Conservation (phyloP, 2,888 invertebrate genomes). For the Therioaphis trifolii region DNA sequence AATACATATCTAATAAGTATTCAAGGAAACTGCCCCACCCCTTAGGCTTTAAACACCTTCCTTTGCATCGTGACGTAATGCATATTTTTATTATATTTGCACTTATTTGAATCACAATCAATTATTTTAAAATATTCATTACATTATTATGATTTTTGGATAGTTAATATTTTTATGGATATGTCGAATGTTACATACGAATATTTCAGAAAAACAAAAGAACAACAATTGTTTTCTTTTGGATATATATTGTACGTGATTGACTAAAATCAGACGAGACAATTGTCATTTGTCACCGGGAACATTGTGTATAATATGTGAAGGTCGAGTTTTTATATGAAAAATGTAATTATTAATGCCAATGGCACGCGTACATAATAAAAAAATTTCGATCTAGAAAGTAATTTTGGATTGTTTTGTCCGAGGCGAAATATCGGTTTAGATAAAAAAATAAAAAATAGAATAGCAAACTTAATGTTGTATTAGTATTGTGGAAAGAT, state of each 20-base stretch:
- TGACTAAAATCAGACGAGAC: not conserved
- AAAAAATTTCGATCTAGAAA: not conserved
- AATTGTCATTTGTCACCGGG: not conserved
- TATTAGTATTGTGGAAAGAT: not conserved
- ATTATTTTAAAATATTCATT: not conserved
- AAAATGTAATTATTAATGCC: conserved; percentile 25
- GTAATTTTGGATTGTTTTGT: not conserved
- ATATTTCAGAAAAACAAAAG: not conserved
- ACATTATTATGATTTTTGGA: not conserved
- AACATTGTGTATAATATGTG: not conserved
- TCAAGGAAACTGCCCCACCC: not conserved
- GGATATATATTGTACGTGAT: not conserved
- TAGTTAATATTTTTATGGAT: not conserved
- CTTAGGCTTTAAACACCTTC: not conserved
- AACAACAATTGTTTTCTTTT: not conserved
- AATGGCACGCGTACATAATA: not conserved
- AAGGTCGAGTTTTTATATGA: conserved; percentile 19
- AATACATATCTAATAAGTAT: not conserved
- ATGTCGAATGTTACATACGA: not conserved
- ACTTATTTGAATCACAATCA: not conserved
- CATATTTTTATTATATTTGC: not conserved
- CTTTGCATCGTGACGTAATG: not conserved
- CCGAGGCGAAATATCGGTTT: not conserved
- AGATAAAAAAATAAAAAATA: not conserved
- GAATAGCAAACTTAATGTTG: not conserved